A percentile compares a stretch with the other conserved stretches of the same genome.
phyloP scores from a whole-genome alignment of 2,797 vertebrate genomes.

The Enteromius anoplus region DNA sequence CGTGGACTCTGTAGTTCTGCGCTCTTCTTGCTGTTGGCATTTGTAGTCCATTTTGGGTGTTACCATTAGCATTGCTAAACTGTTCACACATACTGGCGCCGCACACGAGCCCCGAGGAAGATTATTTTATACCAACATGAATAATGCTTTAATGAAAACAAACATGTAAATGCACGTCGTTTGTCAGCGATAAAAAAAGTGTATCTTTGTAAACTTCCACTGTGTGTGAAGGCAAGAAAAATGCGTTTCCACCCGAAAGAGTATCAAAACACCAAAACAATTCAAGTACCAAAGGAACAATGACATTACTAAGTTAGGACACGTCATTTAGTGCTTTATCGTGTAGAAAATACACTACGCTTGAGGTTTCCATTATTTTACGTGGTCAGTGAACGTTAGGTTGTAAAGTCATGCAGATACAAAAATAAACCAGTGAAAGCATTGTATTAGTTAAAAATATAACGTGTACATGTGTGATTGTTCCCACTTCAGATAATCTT shows the following conservation, averaged over 20 bases:
- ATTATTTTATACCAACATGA: not conserved
- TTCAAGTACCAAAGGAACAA: not conserved
- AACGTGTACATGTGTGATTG: not conserved
- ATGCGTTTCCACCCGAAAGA: not conserved
- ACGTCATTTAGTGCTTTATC: not conserved
- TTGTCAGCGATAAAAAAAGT: not conserved
- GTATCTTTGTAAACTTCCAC: not conserved
- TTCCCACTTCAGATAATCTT: not conserved
- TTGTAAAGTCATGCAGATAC: not conserved
- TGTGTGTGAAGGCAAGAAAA: not conserved
- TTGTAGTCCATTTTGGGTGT: slow-evolving; percentile 18
- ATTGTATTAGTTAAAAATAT: not conserved
- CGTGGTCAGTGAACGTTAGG: not conserved
- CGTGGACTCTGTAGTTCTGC: slow-evolving; percentile 40
- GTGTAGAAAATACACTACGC: not conserved
- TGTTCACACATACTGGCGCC: no score
- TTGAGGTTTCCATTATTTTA: not conserved
- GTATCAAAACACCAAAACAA: not conserved
- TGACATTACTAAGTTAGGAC: not conserved
- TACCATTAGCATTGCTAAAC: not conserved
- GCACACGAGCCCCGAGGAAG: no score
- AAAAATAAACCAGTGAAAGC: not conserved
- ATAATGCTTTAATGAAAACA: not conserved
- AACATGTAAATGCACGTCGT: not conserved
- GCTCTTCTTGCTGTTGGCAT: not conserved